Evolutionary conservation across 2,113 vertebrate genomes (phyloP).

Genomic region (Struthio camelus): DNA sequence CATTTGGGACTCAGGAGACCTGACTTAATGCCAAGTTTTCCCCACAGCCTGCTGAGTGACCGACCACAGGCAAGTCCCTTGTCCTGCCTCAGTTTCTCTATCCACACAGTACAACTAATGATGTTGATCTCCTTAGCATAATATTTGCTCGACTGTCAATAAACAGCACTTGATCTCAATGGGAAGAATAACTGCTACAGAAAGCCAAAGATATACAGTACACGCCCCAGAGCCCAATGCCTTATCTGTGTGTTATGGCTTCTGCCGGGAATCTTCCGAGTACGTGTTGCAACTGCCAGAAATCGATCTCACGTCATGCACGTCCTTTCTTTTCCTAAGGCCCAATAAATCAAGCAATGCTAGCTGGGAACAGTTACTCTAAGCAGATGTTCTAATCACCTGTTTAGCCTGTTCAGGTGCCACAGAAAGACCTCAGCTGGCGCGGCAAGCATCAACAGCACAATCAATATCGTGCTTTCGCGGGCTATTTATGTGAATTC

Average conservation of each 20-base stretch:
- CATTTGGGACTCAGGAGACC: not conserved
- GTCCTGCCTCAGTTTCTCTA: not conserved
- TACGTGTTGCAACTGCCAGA: not conserved
- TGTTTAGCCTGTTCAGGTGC: conserved; percentile 25
- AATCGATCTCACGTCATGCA: not conserved
- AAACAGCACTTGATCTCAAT: not conserved
- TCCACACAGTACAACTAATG: not conserved
- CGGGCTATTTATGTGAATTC: not conserved
- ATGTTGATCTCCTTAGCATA: not conserved
- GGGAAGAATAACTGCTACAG: not conserved
- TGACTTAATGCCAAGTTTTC: not conserved
- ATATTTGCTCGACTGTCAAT: not conserved
- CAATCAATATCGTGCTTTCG: conserved; percentile 1
- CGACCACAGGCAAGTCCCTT: fast-evolving
- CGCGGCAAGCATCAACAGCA: not conserved
- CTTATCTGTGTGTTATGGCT: not conserved
- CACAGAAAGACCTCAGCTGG: not conserved
- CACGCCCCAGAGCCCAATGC: not conserved
- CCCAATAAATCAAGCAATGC: not conserved
- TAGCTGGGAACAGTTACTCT: not conserved
- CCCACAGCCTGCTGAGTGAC: not conserved
- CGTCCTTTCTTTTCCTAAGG: not conserved
- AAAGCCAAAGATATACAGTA: not conserved
- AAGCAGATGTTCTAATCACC: conserved; percentile 7
- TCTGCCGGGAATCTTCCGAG: not conserved